Base-by-base conservation (phyloP, 2,888 invertebrate genomes). In the Empis livida region DNA sequence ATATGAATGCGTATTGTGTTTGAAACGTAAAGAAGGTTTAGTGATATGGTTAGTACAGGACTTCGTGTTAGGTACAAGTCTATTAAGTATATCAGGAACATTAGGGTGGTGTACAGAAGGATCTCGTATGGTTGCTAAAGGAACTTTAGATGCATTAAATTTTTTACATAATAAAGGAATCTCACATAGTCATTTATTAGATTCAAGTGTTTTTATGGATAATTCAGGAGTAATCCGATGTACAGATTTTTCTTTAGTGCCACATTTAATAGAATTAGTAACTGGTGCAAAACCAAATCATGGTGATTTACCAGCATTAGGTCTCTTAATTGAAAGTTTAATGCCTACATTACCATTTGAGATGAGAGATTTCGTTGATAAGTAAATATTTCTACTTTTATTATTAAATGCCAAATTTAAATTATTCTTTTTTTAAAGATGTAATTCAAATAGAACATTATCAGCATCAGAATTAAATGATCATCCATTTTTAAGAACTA, bases 81-180 rank as follows among this genome's bases (percentile, higher is more conserved):
- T 69, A 1, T 61, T 57, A 17, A 66, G 62, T 47, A 68, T 68
- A 32, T 63, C 67, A 5, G 58, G 61, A 1, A 57, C 64, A 2
- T 51, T 66, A 32, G 70, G 65, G 37, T 70, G 68, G 67, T 68
- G 65, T 52, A 61, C 61, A 53, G 69, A 65, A 68, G 78, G 57
- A 71, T 67, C 64, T 1, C 59, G 68, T 5, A 63, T 65, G 57
- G 65, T 90, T 31, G 82, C 83, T 0, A 71, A 73, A 43, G 87
- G 85, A 30, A 75, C 91, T 27, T 71, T 92, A 5, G 75, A 78
- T 45, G 89, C 84, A 13, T 67, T 93, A 31, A 77, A 79, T 37
- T 89, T 81, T 62, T 71, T 94, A 47, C 93, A 94, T 62, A 76
- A 80, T 56, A 84, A 82, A 52, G 84, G 85, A 53, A 80, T 92